Base-by-base conservation (phyloP, 2,797 vertebrate genomes). In the Sebastes matsubarae region DNA sequence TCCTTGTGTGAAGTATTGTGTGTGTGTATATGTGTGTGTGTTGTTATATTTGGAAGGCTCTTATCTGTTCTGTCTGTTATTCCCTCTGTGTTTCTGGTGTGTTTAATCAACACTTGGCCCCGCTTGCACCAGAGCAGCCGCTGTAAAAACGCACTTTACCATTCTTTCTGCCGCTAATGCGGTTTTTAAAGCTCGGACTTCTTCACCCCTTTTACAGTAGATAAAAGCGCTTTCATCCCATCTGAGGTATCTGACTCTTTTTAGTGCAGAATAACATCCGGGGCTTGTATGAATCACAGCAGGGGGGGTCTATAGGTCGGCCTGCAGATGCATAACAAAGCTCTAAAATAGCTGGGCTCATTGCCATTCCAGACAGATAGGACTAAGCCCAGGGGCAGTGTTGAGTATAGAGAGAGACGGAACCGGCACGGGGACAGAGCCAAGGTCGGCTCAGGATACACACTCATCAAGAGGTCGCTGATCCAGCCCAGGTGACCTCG, bases 61-160 rank as follows among this genome's bases (percentile, higher is more conserved):
- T 78, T 87, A 87, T 92, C 85, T 82, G 50, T 29, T 74, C 70
- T 8, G 72, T 85, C 76, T 89, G 69, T 68, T 71, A 86, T 87
- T 89, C 65, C 81, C 72, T 36, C 74, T 88, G 80, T 88, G 59
- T 86, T 86, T 80, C 75, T 79, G 70, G 25, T 82, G 58, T 78
- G 78, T 90, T 88, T 89, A 87, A 93, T 93, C 89, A 88, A 92
- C 83, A 75, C 80, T 91, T 91, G 89, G 87, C 89, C 83, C 81
- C 10, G 70, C 74, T 82, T 69, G 68, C 67, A 74, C 80, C 18
- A 13, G 54, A 90, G 74, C 76, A 61, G 73, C 76, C 52, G 2
- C 57, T 73, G 75, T 65, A 74, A 72, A 89, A 89, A 87, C 70
- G 54, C 83, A 68, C 79, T 87, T 69, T 32, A 54, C 38, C 63